Evolutionary conservation across 2,888 invertebrate species (phyloP), one percentile per base, ranked within the genome.

Genomic region (Stenoptilia bipunctidactyla): DNA sequence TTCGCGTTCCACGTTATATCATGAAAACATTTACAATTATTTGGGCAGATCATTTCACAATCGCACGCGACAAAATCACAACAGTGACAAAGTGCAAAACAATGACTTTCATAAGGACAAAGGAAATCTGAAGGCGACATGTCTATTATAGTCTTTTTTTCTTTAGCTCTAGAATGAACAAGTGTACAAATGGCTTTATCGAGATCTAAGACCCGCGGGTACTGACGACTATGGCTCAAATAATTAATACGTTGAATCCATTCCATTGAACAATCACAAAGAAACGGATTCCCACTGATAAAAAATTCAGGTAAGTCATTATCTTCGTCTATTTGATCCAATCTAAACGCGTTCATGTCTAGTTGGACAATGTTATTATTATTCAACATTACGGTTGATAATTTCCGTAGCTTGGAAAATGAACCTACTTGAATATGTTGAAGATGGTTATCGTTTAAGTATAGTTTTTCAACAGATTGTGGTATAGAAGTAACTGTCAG

Each of bases 11-110:
- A 94, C 46, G 91, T 90, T 61, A 91, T 90, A 66, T 94, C 94
- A 68, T 93, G 92, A 84, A 90, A 94, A 61, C 94, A 95, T 55
- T 88, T 89, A 77, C 94, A 95, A 63, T 91, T 91, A 59, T 87
- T 87, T 36, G 94, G 94, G 69, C 94, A 95, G 52, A 92, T 92
- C 91, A 93, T 94, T 85, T 93, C 92, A 82, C 94, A 95, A 75
- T 95, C 94, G 73, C 94, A 95, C 38, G 92, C 92, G 58, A 92
- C 92, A 66, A 92, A 94, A 55, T 93, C 93, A 79, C 94, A 95
- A 74, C 94, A 95, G 69, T 93, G 92, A 68, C 95, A 94, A 13
- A 92, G 77, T n/a, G 92, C 90, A 62, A 93, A 93, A 79, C 94
- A 94, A 74, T 93, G 92, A 41, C 90, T 88, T 56, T 90, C 89